These are phyloP conservation scores for Itoplectis maculator DNA, from an alignment of 2,888 invertebrate genomes.

Conservation along the genomic window DNA sequence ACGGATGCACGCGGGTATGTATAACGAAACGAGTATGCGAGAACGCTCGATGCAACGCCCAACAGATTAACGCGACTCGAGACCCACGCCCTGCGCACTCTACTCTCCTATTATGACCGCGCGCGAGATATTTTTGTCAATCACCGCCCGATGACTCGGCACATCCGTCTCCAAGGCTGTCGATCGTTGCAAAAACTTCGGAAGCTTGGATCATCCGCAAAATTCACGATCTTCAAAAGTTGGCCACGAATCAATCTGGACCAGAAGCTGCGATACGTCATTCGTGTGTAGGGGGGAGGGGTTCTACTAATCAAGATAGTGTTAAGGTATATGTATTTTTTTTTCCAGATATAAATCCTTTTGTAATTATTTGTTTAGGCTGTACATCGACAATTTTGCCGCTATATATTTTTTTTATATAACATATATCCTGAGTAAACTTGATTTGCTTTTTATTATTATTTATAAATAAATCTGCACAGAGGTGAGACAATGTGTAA, in stretches of 20 bases:
- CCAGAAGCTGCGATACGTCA: not conserved
- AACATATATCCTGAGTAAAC: too few species aligned
- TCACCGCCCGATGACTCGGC: conserved; percentile 41
- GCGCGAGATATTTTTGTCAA: conserved; percentile 45
- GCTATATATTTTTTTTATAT: too few species aligned
- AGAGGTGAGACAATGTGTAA: too few species aligned
- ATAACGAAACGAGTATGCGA: conserved; percentile 31
- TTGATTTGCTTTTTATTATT: too few species aligned
- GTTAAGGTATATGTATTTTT: not conserved
- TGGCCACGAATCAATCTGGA: conserved; percentile 1
- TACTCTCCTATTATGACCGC: conserved; percentile 49
- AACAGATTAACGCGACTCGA: conserved; percentile 53
- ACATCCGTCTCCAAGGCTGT: conserved; percentile 55
- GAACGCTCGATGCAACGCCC: conserved; percentile 51
- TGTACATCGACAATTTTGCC: too few species aligned
- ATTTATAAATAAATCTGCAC: too few species aligned
- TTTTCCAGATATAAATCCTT: not conserved
- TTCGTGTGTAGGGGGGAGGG: too few species aligned
- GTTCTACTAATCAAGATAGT: too few species aligned
- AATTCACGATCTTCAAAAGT: too few species aligned
- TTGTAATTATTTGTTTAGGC: too few species aligned
- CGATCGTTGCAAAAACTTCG: conserved; percentile 49
- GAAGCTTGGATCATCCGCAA: conserved; percentile 19
- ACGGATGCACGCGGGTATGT: conserved; percentile 74
- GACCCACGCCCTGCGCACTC: conserved; percentile 61